Base-by-base conservation (phyloP, 2,888 invertebrate species). In the Caenorhabditis sp. region DNA sequence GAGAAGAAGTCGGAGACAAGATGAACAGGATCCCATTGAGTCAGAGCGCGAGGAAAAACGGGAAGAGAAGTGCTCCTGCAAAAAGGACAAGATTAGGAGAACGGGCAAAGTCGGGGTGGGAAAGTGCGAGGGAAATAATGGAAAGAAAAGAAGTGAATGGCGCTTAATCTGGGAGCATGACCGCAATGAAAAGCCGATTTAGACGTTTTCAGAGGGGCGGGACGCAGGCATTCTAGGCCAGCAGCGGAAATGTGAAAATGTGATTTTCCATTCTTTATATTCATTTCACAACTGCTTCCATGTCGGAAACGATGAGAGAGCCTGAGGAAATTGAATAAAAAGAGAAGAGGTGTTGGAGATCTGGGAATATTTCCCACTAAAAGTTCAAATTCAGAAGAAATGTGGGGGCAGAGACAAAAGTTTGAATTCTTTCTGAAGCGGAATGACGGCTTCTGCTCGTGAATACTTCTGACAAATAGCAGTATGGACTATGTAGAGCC, bases 1-100 rank as follows among this genome's bases (percentile, higher is more conserved):
- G 22, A 84, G 78, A 8, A 84, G 75, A 15, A 83, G 58, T 32
- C 83, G 78, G 45, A 84, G 41, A 48, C 84, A 84, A 0, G 83
- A 84, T 20, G 75, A 59, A 45, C 83, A 84, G 17, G 73, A 68
- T 39, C 84, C 84, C 84, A 84, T 84, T 43, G 15, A 35, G n/a
- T 45, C 27, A 6, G 1, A 2, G 52, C 32, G 30, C 17, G 43
- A 52, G 20, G 26, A n/a, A 13, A 37, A 13, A 13, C 3, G 3
- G 8, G 37, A 37, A 13, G 8, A 13, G 37, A 13, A 37, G 13
- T 37, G n/a, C 13, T n/a, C 7, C 8, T 24, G 24, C 26, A 9
- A 26, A 46, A 26, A n/a, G 15, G 43, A 24, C 30, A 30, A 48
- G 65, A 55, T 55, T 65, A 55, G 39, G 55, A 39, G 26, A 45